Base-by-base conservation (phyloP, 2,113 vertebrate genomes). In the Oreochromis aureus region DNA sequence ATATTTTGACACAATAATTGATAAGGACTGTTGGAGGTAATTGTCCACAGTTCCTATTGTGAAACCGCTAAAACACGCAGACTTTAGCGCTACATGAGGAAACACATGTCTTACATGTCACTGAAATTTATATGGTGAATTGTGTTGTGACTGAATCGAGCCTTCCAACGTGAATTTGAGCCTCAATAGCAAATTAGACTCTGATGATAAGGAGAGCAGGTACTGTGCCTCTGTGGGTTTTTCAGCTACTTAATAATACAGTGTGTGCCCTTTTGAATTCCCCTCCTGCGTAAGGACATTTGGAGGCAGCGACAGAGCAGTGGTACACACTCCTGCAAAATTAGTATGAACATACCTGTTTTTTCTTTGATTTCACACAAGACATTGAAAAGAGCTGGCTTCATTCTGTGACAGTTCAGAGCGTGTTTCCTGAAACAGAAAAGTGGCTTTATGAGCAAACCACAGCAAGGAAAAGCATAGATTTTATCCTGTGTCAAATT, bases 291-390 rank as follows among this genome's bases (percentile, higher is more conserved):
- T 19, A 13, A 59, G 7, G 41, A 78, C 32, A 63, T 54, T 30
- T 3, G n/a, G 6, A 44, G 56, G 83, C 71, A 61, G 48, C 69
- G 22, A 10, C 39, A 80, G 18, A 30, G 71, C 71, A 48, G 71
- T 30, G 44, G 71, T 18, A 55, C 48, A 55, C 19, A 55, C 41
- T 22, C 11, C 41, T 30, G 71, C 16, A 41, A 55, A 27, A 79
- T 16, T 1, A 73, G 81, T 7, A 6, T n/a, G 73, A 30, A 63
- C 93, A 92, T 98, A 99, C 98, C 98, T 98, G 98, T 99, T 97
- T 99, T 99, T 80, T 99, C 98, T 97, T 99, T 99, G 95, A 99
- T 99, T 97, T 99, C 98, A 94, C 98, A 99, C 95, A 99, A 96
- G 90, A 99, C 98, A 89, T 99, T 99, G 96, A 99, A 99, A 95